phyloP scores from a whole-genome alignment of 64 coral and sea anemone genomes.

The Montipora foliosa region DNA sequence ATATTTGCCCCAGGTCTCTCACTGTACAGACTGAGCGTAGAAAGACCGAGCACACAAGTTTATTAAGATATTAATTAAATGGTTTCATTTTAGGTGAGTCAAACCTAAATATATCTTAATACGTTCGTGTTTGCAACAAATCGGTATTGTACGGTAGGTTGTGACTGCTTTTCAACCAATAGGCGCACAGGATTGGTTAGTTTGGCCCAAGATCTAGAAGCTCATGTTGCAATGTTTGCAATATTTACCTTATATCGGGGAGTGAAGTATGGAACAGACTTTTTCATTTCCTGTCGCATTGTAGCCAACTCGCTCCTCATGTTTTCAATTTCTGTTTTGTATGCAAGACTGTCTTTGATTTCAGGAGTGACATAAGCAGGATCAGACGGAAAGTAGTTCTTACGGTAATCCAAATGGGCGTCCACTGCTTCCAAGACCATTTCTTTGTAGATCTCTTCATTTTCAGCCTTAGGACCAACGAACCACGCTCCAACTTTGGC shows the following conservation, averaged over 20 bases:
- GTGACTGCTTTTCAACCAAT: no score
- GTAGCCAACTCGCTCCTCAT: not conserved
- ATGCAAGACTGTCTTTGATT: slow-evolving; percentile 28
- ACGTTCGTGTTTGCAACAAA: no score
- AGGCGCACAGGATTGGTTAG: no score
- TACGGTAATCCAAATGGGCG: slow-evolving; percentile 50
- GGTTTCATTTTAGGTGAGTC: no score
- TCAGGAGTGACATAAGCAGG: slow-evolving; percentile 54
- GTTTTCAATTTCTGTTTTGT: slow-evolving; percentile 27
- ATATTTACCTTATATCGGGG: slow-evolving; percentile 70
- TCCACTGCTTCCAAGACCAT: slow-evolving; percentile 16
- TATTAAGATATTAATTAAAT: no score
- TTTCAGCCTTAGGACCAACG: slow-evolving; percentile 63
- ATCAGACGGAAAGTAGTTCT: slow-evolving; percentile 72
- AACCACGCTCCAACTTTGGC: slow-evolving; percentile 60
- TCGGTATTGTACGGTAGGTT: no score
- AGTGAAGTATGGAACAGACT: slow-evolving; percentile 70
- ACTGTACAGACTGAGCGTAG: no score
- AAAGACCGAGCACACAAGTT: no score
- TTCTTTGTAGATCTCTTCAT: slow-evolving; percentile 59
- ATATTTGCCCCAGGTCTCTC: no score
- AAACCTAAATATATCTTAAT: no score
- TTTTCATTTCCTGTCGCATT: slow-evolving; percentile 58
- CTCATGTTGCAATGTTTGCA: no score
- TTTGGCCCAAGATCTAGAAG: no score